These are phyloP conservation scores for Oryctes rhinoceros DNA, from an alignment of 1,140 invertebrate species.

Conservation along the genomic window DNA sequence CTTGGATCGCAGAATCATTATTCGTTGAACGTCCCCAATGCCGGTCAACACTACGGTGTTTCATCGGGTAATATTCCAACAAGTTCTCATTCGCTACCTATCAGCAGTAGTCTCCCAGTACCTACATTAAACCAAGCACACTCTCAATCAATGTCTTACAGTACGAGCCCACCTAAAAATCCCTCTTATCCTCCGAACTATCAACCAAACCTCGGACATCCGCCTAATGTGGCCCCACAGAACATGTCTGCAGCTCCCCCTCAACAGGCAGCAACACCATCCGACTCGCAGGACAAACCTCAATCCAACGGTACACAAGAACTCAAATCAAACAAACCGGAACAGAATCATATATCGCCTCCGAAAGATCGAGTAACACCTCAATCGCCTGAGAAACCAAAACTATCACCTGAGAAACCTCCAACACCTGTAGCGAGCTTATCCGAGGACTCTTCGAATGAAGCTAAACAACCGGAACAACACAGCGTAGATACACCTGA, in stretches of 20 bases:
- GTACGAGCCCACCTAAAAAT: conserved; percentile 46
- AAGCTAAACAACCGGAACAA: conserved; percentile 30
- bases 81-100: conserved; percentile 44
- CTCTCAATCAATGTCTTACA: conserved; percentile 40
- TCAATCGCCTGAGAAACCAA: conserved; percentile 40
- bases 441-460: conserved; percentile 38
- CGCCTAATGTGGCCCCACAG: conserved; percentile 45
- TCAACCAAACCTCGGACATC: conserved; percentile 49
- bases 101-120: conserved; percentile 50
- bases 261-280: conserved; percentile 27
- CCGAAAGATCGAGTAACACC: conserved; percentile 35
- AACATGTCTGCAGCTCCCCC: not conserved
- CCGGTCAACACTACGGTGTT: conserved; percentile 45
- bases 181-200: conserved; percentile 47
- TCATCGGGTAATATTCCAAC: conserved; percentile 44
- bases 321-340: conserved; percentile 43
- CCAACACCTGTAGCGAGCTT: conserved; percentile 5
- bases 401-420: conserved; percentile 31
- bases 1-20: conserved; percentile 47
- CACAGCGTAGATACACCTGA: conserved; percentile 15
- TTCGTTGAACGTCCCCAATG: conserved; percentile 49
- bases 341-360: conserved; percentile 45
- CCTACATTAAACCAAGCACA: conserved; percentile 46
- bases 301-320: conserved; percentile 53
- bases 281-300: conserved; percentile 46